Evolutionary conservation across 2,113 vertebrate genomes (phyloP).

Genomic region (Phainopepla nitens): DNA sequence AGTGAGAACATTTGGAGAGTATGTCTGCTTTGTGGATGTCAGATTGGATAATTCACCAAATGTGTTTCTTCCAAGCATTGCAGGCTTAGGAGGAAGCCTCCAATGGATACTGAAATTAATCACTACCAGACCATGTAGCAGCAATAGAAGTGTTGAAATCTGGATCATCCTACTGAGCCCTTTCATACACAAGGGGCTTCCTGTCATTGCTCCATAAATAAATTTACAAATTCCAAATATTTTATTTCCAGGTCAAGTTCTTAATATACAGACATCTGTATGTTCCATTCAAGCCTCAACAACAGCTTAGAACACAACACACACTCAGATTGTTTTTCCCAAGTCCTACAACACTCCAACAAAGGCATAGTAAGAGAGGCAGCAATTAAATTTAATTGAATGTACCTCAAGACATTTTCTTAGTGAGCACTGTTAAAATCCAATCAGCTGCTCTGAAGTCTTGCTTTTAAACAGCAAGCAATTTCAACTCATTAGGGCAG

Average conservation of each 20-base stretch:
- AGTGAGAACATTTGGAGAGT: background rate
- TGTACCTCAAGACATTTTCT: background rate
- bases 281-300: background rate
- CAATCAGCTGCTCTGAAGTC: background rate
- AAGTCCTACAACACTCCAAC: background rate
- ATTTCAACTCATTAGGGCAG: background rate
- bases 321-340: background rate
- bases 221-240: background rate
- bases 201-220: background rate
- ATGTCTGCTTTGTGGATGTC: background rate
- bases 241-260: background rate
- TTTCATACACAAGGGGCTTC: background rate
- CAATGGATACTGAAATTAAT: background rate
- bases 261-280: background rate
- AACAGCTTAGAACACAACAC: background rate
- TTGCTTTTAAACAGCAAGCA: background rate
- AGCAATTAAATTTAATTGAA: background rate
- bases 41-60: background rate
- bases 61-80: background rate
- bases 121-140: background rate
- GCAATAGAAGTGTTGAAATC: background rate
- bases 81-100: background rate
- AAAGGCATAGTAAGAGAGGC: background rate
- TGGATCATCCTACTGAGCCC: background rate
- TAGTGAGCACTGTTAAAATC: background rate